phyloP scores from a whole-genome alignment of 2,113 vertebrate species.

The Petromus typicus region DNA sequence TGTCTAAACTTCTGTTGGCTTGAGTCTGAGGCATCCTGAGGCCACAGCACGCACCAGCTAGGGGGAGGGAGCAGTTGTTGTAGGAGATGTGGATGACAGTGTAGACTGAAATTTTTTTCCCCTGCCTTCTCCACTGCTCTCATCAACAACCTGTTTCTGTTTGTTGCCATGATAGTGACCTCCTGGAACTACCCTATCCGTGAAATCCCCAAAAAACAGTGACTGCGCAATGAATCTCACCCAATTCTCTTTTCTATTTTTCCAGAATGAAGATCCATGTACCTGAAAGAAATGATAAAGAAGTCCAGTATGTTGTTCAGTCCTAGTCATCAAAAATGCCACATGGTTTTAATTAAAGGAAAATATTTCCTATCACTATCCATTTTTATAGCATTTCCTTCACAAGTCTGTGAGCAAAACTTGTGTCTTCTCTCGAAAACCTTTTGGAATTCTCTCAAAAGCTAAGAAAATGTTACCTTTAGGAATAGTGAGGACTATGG shows the following conservation, averaged over 20 bases:
- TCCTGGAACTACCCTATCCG: not conserved
- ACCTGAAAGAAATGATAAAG: constrained; percentile 1
- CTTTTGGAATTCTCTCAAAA: constrained; percentile 29
- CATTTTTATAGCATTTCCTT: constrained; percentile 27
- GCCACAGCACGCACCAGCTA: not conserved
- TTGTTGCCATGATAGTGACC: not conserved
- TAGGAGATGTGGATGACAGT: not conserved
- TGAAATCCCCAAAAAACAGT: constrained; percentile 21
- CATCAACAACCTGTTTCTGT: not conserved
- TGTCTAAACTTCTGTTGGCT: not conserved
- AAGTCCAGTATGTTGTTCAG: not conserved
- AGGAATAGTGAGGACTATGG: not conserved
- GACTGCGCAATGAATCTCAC: constrained; percentile 23
- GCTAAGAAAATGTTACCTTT: not conserved
- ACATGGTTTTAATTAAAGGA: constrained; percentile 57
- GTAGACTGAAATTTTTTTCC: not conserved
- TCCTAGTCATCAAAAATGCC: not conserved
- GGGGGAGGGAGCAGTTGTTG: not conserved
- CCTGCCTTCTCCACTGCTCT: not conserved
- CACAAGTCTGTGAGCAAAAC: constrained; percentile 28
- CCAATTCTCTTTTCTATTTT: not conserved
- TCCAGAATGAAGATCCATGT: constrained; percentile 40
- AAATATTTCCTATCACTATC: not conserved
- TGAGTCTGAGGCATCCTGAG: not conserved
- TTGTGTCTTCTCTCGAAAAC: constrained; percentile 2